phyloP scores from a whole-genome alignment of 1,140 invertebrate genomes.

The Galleria mellonella region DNA sequence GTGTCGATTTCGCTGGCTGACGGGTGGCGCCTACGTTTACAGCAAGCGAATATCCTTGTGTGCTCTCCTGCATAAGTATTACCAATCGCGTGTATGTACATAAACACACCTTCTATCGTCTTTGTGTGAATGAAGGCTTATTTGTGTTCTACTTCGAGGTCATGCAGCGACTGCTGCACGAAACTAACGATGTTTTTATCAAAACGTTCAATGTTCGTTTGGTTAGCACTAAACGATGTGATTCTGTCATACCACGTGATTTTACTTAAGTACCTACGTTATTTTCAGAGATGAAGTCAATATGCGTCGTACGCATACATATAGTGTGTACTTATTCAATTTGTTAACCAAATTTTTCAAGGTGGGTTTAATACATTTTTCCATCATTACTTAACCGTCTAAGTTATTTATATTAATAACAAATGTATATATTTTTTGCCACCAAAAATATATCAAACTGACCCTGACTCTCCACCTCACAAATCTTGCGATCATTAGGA shows the following conservation, averaged over 20 bases:
- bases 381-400: too few relatives aligned
- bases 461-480: too few relatives aligned
- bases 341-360: too few relatives aligned
- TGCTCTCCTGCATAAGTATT: conserved; percentile 33
- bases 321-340: too few relatives aligned
- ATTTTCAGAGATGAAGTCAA: conserved; percentile 37
- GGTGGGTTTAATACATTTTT: too few relatives aligned
- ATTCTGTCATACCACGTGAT: too few relatives aligned
- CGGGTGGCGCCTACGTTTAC: conserved; percentile 7
- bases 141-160: conserved; percentile 49
- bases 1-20: conserved; percentile 61
- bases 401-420: too few relatives aligned
- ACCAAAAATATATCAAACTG: too few relatives aligned
- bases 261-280: conserved; percentile 3
- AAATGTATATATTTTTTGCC: too few relatives aligned
- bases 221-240: conserved; percentile 16
- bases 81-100: conserved; percentile 35
- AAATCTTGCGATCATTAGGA: too few relatives aligned
- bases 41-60: conserved; percentile 26
- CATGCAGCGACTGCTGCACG: conserved; percentile 40
- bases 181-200: conserved; percentile 26
- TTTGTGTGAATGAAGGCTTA: conserved; percentile 33
- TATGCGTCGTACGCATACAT: too few relatives aligned
- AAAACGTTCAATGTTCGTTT: conserved; percentile 22
- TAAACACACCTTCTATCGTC: conserved; percentile 48